Base-by-base conservation (phyloP, 2,113 vertebrate species). In the Oryzias javanicus region DNA sequence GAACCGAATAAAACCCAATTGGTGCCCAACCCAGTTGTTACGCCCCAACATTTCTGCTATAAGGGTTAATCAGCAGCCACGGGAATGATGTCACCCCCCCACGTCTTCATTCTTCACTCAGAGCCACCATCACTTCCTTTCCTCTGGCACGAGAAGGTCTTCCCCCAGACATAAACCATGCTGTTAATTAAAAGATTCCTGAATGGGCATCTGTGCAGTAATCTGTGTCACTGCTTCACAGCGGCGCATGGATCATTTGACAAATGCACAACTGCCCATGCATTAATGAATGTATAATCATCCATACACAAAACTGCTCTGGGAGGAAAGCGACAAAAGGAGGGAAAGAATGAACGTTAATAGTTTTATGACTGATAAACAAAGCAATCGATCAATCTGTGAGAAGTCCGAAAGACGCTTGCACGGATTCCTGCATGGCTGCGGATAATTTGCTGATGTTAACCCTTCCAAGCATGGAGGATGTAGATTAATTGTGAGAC, bases 281-380 rank as follows among this genome's bases (percentile, higher is more conserved):
- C 90, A 84, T 91, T 89, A 86, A 90, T 90, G 88, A 90, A 90
- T 80, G 87, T 88, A 91, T 89, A 87, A 91, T 91, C 84, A 86
- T 82, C 80, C 87, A 77, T 85, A 85, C 57, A 82, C 70, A 81
- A 81, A 89, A 90, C 64, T 73, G 75, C 67, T 81, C 51, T 8
- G 19, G 60, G 61, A 70, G 60, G 55, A 70, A 59, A 63, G 55
- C 35, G 4, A 49, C 68, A 65, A 22, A 49, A 54, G 35, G 67
- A 51, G 57, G 16, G 20, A 71, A 72, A 85, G 88, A 90, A 89
- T 88, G 88, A 92, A 89, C 83, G 84, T 85, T 85, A 87, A 90
- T 85, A 86, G 78, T 86, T 90, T 91, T 88, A 90, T 89, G 83
- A 91, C 83, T 74, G 76, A 90, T 90, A 90, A 89, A 92, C 89